Evolutionary conservation across 35 echinoderm and acorn worm species (phyloP), one percentile per base, ranked within the genome.

Genomic region (Acanthaster planci): DNA sequence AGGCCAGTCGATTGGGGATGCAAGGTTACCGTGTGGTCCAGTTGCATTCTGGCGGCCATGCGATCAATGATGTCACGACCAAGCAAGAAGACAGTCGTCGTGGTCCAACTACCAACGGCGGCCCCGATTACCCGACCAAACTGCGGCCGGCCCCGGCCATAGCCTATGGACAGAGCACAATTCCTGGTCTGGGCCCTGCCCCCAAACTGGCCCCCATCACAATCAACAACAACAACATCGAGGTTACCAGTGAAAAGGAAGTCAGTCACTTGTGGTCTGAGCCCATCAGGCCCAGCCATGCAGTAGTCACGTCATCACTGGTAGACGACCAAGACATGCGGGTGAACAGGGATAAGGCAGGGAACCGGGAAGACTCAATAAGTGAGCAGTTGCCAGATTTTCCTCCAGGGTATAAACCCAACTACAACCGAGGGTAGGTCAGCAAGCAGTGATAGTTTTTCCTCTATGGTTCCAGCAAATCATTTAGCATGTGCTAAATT

Each of bases 201-300:
- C 60, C 10, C 0, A 68, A 68, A 67, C 59, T 19, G 64, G 12
- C 1, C 64, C 34, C 64, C 64, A 26, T 72, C 4, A 47, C 8
- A 31, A 72, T 72, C 64, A 26, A 72, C 1, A 68, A 68, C 64
- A 72, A 68, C 60, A 19, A 68, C 60, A 68, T 31, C 23, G 34
- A 26, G 0, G 64, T 27, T 8, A n/a, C 30, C 7, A 67, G 23
- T 1, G 59, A 72, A 26, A 72, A 35, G 64, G 26, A 8, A 16
- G 34, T 8, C 64, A 8, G 2, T 21, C 64, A 72, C 30, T 72
- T 72, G 34, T 72, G 64, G 64, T 72, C 64, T 29, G 8, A 30
- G 14, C 64, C 64, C 2, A 23, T 72, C 26, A 26, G 14, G 30
- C 64, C 64, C n/a, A 26, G 30, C 34, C 64, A 72, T 8, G 23